phyloP scores from a whole-genome alignment of 1,140 invertebrate genomes.

The Triops cancriformis region DNA sequence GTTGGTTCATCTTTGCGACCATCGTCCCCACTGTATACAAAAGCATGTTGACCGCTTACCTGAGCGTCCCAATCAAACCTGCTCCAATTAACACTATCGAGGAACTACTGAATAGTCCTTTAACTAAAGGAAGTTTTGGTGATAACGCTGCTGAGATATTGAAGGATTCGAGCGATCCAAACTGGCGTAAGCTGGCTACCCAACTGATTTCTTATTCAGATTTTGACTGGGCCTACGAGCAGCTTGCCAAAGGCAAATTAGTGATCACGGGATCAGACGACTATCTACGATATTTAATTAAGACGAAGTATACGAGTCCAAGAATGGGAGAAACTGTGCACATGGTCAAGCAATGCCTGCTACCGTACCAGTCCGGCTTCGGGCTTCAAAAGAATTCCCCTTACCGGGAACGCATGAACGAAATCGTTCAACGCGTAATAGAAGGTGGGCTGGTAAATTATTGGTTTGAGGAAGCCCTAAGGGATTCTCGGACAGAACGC shows the following conservation, averaged over 20 bases:
- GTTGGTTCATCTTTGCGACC: conserved; percentile 23
- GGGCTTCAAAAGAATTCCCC: conserved; percentile 18
- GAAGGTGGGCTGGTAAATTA: conserved; percentile 18
- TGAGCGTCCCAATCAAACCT: conserved; percentile 15
- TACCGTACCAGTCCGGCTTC: neutral
- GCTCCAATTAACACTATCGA: conserved; percentile 21
- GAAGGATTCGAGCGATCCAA: conserved; percentile 18
- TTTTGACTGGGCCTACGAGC: neutral
- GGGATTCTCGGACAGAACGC: neutral
- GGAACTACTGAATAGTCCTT: conserved; percentile 19
- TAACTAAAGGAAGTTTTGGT: conserved; percentile 12
- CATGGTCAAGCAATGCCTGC: conserved; percentile 5
- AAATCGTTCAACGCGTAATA: neutral
- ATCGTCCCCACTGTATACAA: conserved; percentile 23
- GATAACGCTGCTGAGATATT: neutral
- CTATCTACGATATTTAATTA: conserved; percentile 3
- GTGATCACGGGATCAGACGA: conserved; percentile 5
- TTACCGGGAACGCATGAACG: neutral
- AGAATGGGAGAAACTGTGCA: neutral
- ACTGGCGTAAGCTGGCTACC: neutral
- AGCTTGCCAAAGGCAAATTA: neutral
- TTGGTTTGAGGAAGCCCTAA: neutral
- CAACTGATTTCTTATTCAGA: neutral
- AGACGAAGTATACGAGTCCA: neutral
- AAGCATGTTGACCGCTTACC: conserved; percentile 18